Evolutionary conservation across 1,140 invertebrate genomes (phyloP), one percentile per base, ranked within the genome.

Genomic region (Drosophila orosa): DNA sequence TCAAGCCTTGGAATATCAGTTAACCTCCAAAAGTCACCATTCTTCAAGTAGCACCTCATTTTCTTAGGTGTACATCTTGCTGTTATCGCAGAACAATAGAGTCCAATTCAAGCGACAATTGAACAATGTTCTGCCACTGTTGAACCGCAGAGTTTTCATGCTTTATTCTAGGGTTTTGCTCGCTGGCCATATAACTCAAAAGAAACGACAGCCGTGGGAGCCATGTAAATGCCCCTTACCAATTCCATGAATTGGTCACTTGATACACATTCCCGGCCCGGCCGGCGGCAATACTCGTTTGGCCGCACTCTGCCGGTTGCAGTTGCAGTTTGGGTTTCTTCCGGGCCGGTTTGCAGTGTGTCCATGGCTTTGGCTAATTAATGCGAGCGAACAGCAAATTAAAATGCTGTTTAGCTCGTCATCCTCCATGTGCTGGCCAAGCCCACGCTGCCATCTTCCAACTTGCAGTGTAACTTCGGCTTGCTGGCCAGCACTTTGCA

Each of bases 161-260:
- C 17, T 52, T 57, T 59, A 47, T 83, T 77, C 33, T 77, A 67
- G 67, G 83, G 83, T 71, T 86, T 86, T 81, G 31, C 12, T 62
- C 17, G 52, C 19, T 42, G 35, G 29, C 55, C 60, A 61, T 65
- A 48, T 76, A 82, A 78, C 74, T 82, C 52, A 75, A 77, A 77
- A 72, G 68, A 74, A 87, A 86, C 67, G 83, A 87, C 75, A 87
- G 83, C 57, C 79, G 67, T 77, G 84, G 83, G 83, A 87, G 78
- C 79, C 79, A 83, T 85, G 83, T 24, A 87, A 86, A 79, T 87
- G 67, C 60, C 79, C 33, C 65, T 55, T 59, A 69, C 73, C 48
- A 59, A 39, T 56, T 39, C 44, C 59, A 50, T 56, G 67, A 87
- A 86, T 87, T 87, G 84, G 84, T 87, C 84, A 87, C 84, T 89